Conservation (phyloP, 2,888 invertebrate genomes). For the Margaritifera margaritifera region DNA sequence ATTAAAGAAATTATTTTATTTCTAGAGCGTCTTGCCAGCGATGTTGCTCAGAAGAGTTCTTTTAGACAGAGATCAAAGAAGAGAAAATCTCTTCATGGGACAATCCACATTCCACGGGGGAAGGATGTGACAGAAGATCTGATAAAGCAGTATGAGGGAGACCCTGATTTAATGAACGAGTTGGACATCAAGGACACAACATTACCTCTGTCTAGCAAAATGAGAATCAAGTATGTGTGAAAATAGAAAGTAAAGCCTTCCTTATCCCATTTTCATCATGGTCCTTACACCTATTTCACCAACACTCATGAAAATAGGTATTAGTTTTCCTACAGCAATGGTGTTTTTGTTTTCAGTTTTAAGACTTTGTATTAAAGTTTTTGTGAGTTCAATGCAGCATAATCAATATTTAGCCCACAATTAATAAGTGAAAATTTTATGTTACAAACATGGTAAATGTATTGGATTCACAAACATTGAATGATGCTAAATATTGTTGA, state of each 20-base stretch:
- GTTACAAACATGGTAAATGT: too few relatives aligned
- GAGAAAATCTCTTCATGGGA: conserved; percentile 37
- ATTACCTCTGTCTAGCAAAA: conserved; percentile 48
- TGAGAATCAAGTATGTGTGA: conserved; percentile 47
- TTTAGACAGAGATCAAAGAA: conserved; percentile 22
- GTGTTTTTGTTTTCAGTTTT: too few relatives aligned
- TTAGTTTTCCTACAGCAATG: too few relatives aligned
- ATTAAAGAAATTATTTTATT: background rate
- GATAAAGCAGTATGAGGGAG: conserved; percentile 23
- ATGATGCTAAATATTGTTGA: too few relatives aligned
- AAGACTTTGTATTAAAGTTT: too few relatives aligned
- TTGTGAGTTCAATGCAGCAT: too few relatives aligned
- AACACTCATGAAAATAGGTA: too few relatives aligned
- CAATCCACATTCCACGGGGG: conserved; percentile 25
- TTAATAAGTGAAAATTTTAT: too few relatives aligned
- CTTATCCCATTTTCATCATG: background rate
- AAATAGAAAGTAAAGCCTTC: background rate
- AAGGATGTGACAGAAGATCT: conserved; percentile 39
- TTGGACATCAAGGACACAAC: conserved; percentile 56
- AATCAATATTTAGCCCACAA: too few relatives aligned
- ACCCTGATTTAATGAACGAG: conserved; percentile 40
- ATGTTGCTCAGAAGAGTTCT: conserved; percentile 28
- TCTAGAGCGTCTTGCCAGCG: conserved; percentile 44
- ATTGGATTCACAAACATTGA: too few relatives aligned
- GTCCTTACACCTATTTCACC: background rate